These are phyloP conservation scores for Asarcornis scutulata DNA, from an alignment of 2,113 vertebrate genomes.

Conservation along the genomic window DNA sequence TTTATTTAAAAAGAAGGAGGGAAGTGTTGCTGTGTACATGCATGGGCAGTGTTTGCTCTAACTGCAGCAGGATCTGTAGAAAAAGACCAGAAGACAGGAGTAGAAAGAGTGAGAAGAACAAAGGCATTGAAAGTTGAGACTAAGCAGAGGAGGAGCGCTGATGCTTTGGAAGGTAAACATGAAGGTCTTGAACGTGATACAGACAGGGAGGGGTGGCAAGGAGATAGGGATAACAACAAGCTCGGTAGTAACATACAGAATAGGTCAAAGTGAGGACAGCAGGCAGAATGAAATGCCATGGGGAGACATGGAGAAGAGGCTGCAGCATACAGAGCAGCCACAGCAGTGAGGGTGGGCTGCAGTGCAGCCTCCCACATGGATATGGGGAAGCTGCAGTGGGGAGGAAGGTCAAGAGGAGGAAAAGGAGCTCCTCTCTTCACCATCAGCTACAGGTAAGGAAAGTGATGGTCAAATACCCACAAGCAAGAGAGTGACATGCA, in stretches of 20 bases:
- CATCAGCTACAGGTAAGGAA: background rate
- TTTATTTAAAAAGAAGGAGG: constrained; percentile 5
- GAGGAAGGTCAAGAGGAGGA: background rate
- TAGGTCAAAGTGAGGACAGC: background rate
- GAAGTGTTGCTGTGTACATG: fast-evolving
- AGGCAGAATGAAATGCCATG: background rate
- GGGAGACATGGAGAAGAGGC: background rate
- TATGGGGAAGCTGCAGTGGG: background rate
- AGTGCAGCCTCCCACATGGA: background rate
- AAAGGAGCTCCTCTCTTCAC: background rate
- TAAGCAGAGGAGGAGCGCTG: constrained; percentile 45
- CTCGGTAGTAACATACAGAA: background rate
- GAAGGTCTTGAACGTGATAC: background rate
- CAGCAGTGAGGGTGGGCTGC: background rate
- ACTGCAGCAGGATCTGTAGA: background rate
- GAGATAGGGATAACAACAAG: background rate
- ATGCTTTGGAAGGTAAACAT: constrained; percentile 11
- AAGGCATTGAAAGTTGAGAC: constrained; percentile 28
- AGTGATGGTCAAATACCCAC: background rate
- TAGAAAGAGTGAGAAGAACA: constrained; percentile 32
- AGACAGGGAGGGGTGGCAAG: background rate
- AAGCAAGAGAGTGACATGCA: background rate
- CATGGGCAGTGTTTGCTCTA: background rate
- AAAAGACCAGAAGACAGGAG: constrained; percentile 19
- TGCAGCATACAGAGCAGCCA: background rate